Conservation (phyloP, 2,113 vertebrate genomes). For the Monarcha castaneiventris region DNA sequence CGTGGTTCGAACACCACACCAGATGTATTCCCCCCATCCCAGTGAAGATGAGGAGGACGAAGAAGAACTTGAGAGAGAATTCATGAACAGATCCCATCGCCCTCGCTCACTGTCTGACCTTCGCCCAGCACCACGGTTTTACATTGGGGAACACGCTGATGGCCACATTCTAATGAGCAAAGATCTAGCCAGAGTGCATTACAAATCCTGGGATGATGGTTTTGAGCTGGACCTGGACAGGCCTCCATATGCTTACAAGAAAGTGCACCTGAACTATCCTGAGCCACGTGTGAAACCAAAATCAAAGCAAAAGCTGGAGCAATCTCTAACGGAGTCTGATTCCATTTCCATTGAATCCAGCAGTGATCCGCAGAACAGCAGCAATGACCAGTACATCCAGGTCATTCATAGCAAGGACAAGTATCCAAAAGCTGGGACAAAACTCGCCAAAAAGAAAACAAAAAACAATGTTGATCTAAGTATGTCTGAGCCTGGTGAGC, state of each 20-base stretch:
- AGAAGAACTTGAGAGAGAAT: conserved; percentile 52
- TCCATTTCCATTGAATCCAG: conserved; percentile 86
- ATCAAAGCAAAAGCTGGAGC: conserved; percentile 73
- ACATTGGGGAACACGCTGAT: conserved; percentile 73
- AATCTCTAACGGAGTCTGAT: conserved; percentile 84
- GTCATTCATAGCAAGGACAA: conserved; percentile 83
- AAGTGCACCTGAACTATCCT: conserved; percentile 59
- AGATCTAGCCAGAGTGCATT: conserved; percentile 47
- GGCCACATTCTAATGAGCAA: conserved; percentile 57
- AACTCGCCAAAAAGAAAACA: conserved; percentile 74
- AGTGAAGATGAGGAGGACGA: conserved; percentile 82
- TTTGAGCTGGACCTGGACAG: conserved; percentile 57
- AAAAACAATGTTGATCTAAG: conserved; percentile 66
- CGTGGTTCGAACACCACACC: conserved; percentile 44
- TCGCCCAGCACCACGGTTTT: conserved; percentile 75
- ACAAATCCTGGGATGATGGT: conserved; percentile 63
- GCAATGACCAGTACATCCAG: conserved; percentile 87
- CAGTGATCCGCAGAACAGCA: conserved; percentile 88
- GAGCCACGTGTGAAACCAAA: conserved; percentile 76
- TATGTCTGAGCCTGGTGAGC: conserved; percentile 68
- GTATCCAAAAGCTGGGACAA: conserved; percentile 71
- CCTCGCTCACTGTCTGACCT: conserved; percentile 81
- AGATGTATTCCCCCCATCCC: conserved; percentile 73
- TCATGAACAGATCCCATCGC: conserved; percentile 57
- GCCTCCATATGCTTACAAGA: conserved; percentile 51